These are phyloP conservation scores for Apomyelois bistriatella DNA, from an alignment of 2,888 invertebrate species.

Conservation along the genomic window DNA sequence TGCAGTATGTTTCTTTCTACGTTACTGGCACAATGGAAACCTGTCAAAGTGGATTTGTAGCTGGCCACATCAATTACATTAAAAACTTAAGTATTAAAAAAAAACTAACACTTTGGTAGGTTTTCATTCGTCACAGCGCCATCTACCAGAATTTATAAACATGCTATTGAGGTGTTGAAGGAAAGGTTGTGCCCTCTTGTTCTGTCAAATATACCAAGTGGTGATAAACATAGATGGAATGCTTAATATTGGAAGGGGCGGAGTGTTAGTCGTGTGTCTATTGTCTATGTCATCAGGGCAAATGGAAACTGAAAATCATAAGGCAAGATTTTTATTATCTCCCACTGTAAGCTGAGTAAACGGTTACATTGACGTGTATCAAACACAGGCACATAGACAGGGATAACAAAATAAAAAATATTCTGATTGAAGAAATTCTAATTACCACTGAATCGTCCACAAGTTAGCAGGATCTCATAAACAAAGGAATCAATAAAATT, in stretches of 20 bases:
- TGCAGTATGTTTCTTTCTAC: too few relatives aligned
- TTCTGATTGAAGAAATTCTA: slow-evolving; percentile 74
- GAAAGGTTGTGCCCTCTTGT: slow-evolving; percentile 54
- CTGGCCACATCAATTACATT: too few relatives aligned
- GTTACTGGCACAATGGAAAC: too few relatives aligned
- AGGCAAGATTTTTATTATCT: slow-evolving; percentile 76
- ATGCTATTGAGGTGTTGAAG: slow-evolving; percentile 21
- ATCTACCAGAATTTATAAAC: too few relatives aligned
- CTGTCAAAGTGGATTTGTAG: too few relatives aligned
- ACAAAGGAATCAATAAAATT: slow-evolving; percentile 73
- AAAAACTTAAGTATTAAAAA: too few relatives aligned
- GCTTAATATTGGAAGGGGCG: slow-evolving; percentile 16
- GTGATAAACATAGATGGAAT: not conserved
- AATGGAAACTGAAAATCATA: slow-evolving; percentile 69
- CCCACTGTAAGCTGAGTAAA: slow-evolving; percentile 69
- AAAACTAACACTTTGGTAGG: too few relatives aligned
- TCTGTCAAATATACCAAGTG: slow-evolving; percentile 33
- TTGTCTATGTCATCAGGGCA: slow-evolving; percentile 34
- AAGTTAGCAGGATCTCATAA: slow-evolving; percentile 75
- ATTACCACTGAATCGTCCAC: slow-evolving; percentile 77
- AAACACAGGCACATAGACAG: slow-evolving; percentile 71
- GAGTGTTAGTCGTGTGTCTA: slow-evolving; percentile 12
- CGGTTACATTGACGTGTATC: slow-evolving; percentile 61
- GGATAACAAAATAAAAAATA: slow-evolving; percentile 79
- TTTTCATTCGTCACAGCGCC: too few relatives aligned